phyloP scores from a whole-genome alignment of 2,113 vertebrate species.

The Jaculus jaculus region DNA sequence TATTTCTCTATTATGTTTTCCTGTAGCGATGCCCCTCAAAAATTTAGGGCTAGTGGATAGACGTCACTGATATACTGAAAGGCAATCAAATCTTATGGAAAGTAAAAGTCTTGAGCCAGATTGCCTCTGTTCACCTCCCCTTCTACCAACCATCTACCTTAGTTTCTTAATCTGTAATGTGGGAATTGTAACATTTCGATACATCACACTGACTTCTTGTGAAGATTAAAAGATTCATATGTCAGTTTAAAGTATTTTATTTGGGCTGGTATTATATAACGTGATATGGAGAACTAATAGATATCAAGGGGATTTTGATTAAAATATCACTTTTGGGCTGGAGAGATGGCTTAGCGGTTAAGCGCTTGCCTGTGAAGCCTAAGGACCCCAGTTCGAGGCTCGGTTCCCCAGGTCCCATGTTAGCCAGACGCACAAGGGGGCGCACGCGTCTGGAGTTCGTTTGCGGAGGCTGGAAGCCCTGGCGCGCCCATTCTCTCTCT shows the following conservation, averaged over 20 bases:
- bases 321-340: neutral
- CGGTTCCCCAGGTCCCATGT: no score
- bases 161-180: neutral
- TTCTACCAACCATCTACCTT: rapidly evolving
- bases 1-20: neutral
- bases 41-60: neutral
- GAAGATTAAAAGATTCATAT: neutral
- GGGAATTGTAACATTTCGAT: neutral
- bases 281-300: neutral
- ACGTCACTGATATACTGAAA: neutral
- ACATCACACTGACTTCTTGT: neutral
- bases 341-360: no score
- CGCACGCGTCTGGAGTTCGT: no score
- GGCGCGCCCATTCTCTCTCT: no score
- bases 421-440: no score
- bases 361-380: no score
- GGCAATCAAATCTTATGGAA: neutral
- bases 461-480: no score
- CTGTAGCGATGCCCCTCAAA: neutral
- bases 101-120: neutral
- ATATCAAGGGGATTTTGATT: neutral
- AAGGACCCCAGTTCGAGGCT: no score
- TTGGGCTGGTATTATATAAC: neutral
- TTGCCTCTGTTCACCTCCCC: neutral
- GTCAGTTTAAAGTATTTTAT: neutral